A percentile compares a stretch with the other conserved stretches of the same genome.
These are phyloP conservation scores for Hemibagrus guttatus DNA, from an alignment of 2,797 vertebrate genomes.

Conservation along the genomic window DNA sequence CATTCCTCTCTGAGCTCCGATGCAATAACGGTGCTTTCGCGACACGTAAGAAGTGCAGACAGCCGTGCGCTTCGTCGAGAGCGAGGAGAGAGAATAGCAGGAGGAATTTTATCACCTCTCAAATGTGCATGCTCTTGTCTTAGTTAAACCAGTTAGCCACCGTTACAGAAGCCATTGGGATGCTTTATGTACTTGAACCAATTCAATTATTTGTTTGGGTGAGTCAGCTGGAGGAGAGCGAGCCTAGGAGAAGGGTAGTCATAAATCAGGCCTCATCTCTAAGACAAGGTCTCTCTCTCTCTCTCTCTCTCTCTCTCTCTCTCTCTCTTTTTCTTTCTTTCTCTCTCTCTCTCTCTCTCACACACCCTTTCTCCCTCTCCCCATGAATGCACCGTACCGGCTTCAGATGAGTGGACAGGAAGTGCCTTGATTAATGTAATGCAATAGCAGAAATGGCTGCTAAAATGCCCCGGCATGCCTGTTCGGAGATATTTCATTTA, in stretches of 20 bases:
- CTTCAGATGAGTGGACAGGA: conserved; percentile 81
- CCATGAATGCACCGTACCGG: conserved; percentile 76
- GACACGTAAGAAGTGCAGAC: conserved; percentile 43
- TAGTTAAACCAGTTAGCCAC: conserved; percentile 77
- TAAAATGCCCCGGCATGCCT: conserved; percentile 84
- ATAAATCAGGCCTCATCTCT: conserved; percentile 84
- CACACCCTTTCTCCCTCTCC: conserved; percentile 19
- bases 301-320: conserved; percentile 25
- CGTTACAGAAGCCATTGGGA: conserved; percentile 81
- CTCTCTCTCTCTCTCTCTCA: neutral
- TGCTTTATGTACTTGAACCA: conserved; percentile 83
- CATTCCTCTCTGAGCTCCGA: neutral
- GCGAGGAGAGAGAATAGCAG: conserved; percentile 18
- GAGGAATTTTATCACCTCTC: conserved; percentile 39
- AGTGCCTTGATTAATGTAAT: conserved; percentile 88
- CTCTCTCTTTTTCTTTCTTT: conserved; percentile 12
- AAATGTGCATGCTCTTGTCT: conserved; percentile 58
- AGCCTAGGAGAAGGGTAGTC: conserved; percentile 65
- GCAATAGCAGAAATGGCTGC: conserved; percentile 87
- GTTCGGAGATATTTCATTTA: conserved; percentile 87
- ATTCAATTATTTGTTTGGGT: conserved; percentile 87
- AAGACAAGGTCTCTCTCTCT: conserved; percentile 64
- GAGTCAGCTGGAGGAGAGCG: conserved; percentile 69
- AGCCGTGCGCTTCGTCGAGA: neutral
- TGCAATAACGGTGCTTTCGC: conserved; percentile 31